A percentile compares a stretch with the other conserved stretches of the same genome.
These are phyloP conservation scores for Aporrectodea caliginosa DNA, from an alignment of 1,140 invertebrate species.

Conservation along the genomic window DNA sequence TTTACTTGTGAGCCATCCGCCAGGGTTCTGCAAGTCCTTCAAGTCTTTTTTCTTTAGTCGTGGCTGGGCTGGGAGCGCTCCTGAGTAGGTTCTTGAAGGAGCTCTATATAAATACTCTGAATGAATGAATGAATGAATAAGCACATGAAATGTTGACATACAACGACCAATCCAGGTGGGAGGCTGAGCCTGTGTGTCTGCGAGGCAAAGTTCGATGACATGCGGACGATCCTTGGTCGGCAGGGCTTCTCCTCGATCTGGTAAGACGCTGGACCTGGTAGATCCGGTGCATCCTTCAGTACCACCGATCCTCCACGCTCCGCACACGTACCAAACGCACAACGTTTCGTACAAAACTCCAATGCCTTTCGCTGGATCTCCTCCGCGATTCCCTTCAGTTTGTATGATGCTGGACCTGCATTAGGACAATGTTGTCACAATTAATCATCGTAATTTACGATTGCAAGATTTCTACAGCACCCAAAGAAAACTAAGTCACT, in stretches of 20 bases:
- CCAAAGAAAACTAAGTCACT: too few relatives aligned
- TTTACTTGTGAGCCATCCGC: too few relatives aligned
- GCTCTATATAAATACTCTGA: too few relatives aligned
- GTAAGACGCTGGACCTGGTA: slow-evolving; percentile 48
- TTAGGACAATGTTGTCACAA: too few relatives aligned
- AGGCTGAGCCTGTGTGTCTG: slow-evolving; percentile 40
- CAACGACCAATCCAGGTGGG: slow-evolving; percentile 31
- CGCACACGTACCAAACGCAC: slow-evolving; percentile 50
- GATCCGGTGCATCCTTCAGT: slow-evolving; percentile 40
- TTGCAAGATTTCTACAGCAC: too few relatives aligned
- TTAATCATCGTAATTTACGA: too few relatives aligned
- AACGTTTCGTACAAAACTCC: slow-evolving; percentile 47
- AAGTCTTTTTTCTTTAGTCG: too few relatives aligned
- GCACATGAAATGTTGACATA: too few relatives aligned
- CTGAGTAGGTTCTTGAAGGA: too few relatives aligned
- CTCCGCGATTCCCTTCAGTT: slow-evolving; percentile 51
- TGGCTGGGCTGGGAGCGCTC: too few relatives aligned
- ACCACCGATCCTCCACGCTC: slow-evolving; percentile 38
- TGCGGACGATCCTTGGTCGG: slow-evolving; percentile 38
- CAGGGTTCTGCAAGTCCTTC: too few relatives aligned
- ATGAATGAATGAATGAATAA: too few relatives aligned
- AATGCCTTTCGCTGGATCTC: slow-evolving; percentile 54
- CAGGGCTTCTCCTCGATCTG: slow-evolving; percentile 44
- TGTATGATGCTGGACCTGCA: slow-evolving; percentile 54
- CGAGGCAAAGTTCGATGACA: slow-evolving; percentile 49